Evolutionary conservation across 2,113 vertebrate genomes (phyloP).

Genomic region (Felis catus): DNA sequence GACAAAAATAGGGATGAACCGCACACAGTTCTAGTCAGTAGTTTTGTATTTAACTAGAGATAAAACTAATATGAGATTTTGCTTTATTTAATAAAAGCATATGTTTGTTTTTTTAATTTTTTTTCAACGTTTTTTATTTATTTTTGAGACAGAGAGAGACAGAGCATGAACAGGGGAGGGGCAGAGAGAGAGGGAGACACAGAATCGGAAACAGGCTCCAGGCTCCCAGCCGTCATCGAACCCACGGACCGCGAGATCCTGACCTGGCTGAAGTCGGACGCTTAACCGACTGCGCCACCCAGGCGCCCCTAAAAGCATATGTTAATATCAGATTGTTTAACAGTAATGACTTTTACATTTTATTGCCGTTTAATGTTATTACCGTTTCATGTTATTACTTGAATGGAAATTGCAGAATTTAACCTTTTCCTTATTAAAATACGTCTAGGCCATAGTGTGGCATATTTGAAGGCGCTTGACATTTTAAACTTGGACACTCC

Average conservation of each 20-base stretch:
- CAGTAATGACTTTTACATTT: neutral
- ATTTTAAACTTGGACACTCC: neutral
- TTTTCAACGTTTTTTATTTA: no score
- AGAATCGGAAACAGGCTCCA: no score
- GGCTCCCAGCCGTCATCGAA: no score
- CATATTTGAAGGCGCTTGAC: neutral
- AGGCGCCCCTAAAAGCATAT: neutral
- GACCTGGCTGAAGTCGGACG: no score
- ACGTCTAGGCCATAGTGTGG: neutral
- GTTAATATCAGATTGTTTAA: neutral
- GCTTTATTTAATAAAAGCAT: neutral
- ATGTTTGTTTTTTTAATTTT: neutral
- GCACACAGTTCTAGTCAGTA: neutral
- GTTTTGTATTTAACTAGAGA: neutral
- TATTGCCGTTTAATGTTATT: neutral
- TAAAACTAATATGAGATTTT: neutral
- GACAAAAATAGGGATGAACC: neutral
- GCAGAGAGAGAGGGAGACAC: no score
- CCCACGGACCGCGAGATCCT: no score
- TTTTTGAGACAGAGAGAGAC: no score
- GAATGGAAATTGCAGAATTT: neutral
- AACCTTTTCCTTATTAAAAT: slow-evolving; percentile 17
- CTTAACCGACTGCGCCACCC: no score
- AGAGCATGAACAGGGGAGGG: no score
- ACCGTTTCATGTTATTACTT: neutral